Percentiles rank a stretch among this genome's conserved stretches.
phyloP scores from a whole-genome alignment of 2,113 vertebrate species.

The Pithys albifrons region DNA sequence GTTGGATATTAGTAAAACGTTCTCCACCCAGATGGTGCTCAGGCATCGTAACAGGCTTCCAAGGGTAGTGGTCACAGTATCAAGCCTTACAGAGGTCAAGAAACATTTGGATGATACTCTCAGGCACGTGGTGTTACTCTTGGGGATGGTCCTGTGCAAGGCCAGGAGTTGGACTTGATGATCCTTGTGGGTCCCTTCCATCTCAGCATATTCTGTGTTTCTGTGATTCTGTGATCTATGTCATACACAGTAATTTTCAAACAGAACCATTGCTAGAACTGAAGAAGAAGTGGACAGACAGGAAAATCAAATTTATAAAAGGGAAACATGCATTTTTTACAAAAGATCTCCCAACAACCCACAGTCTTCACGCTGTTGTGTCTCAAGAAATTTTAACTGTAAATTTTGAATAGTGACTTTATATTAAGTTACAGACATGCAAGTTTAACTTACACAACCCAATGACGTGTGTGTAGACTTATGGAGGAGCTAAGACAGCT shows the following conservation, averaged over 20 bases:
- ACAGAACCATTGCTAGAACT: neutral
- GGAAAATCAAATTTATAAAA: neutral
- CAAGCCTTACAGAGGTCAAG: neutral
- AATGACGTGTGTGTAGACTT: neutral
- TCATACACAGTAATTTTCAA: neutral
- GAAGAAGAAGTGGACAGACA: neutral
- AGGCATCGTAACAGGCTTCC: neutral
- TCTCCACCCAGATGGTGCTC: neutral
- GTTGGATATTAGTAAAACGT: neutral
- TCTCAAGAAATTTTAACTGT: neutral
- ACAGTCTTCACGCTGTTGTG: neutral
- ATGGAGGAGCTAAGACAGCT: fast-evolving
- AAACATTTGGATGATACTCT: neutral
- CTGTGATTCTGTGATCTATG: neutral
- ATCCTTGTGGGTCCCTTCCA: neutral
- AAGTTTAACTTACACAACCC: neutral
- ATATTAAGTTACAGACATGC: neutral
- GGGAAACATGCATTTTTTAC: neutral
- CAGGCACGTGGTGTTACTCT: neutral
- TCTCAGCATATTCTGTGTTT: neutral
- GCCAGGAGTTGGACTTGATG: neutral
- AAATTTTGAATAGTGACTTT: neutral
- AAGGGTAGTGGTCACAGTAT: neutral
- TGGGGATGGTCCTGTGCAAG: neutral
- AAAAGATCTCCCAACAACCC: neutral